These are phyloP conservation scores for Drosophila robusta DNA, from an alignment of 2,888 invertebrate species.

Conservation along the genomic window DNA sequence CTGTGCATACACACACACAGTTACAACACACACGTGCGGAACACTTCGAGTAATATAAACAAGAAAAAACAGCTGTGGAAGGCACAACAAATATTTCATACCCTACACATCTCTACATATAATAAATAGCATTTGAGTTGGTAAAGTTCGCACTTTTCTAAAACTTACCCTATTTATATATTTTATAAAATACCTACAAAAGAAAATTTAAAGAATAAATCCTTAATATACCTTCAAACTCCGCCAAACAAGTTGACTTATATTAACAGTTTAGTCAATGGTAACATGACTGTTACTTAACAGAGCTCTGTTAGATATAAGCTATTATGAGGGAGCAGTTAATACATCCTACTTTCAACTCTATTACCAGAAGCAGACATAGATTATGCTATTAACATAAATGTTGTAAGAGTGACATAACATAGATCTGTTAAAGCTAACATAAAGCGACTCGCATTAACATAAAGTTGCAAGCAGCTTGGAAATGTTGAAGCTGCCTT, in stretches of 20 bases:
- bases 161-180: too few relatives aligned
- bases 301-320: neutral
- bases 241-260: too few relatives aligned
- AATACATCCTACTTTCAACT: too few relatives aligned
- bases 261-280: too few relatives aligned
- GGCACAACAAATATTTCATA: conserved; percentile 7
- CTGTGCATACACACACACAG: conserved; percentile 13
- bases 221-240: too few relatives aligned
- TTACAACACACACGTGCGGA: neutral
- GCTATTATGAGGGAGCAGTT: neutral
- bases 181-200: too few relatives aligned
- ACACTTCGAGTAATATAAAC: conserved; percentile 11
- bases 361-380: too few relatives aligned
- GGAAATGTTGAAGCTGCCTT: conserved; percentile 11
- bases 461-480: conserved; percentile 6
- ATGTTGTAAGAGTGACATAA: too few relatives aligned
- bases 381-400: neutral
- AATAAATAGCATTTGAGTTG: neutral
- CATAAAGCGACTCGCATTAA: neutral
- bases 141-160: neutral
- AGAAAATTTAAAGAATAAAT: too few relatives aligned
- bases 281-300: neutral
- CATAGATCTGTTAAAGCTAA: neutral
- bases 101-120: neutral
- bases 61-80: neutral